phyloP scores from a whole-genome alignment of 2,888 invertebrate genomes.

The Drosophila suboccidentalis region DNA sequence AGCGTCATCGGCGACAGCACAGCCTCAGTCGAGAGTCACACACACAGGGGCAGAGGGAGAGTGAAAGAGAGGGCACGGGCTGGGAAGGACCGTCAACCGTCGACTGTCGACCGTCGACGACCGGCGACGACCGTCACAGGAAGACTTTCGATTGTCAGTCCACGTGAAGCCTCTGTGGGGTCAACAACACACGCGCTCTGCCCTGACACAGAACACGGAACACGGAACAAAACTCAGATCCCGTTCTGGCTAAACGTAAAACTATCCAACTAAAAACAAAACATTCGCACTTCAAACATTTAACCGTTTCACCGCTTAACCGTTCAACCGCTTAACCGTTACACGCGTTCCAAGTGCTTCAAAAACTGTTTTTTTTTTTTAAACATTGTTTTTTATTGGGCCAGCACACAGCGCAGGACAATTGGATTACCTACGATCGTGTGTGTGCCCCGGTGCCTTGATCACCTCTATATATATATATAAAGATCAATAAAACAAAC shows the following conservation, averaged over 20 bases:
- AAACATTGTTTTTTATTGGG: slow-evolving; percentile 25
- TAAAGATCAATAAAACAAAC: slow-evolving; percentile 3
- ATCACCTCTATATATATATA: slow-evolving; percentile 3
- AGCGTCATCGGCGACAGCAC: slow-evolving; percentile 51
- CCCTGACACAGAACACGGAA: slow-evolving; percentile 32
- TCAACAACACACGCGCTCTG: slow-evolving; percentile 83
- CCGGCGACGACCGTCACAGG: slow-evolving; percentile 76
- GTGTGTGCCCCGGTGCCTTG: slow-evolving; percentile 63
- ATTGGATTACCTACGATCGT: slow-evolving; percentile 78
- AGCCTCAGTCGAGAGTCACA: slow-evolving; percentile 46
- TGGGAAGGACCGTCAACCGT: slow-evolving; percentile 38
- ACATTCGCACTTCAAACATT: background rate
- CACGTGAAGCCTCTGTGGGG: slow-evolving; percentile 85
- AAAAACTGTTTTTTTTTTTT: slow-evolving; percentile 31
- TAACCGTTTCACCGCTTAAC: slow-evolving; percentile 17
- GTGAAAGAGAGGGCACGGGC: slow-evolving; percentile 25
- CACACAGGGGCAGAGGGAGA: slow-evolving; percentile 53
- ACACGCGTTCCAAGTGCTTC: slow-evolving; percentile 21
- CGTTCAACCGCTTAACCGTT: slow-evolving; percentile 23
- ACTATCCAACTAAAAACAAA: slow-evolving; percentile 10
- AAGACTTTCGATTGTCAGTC: slow-evolving; percentile 83
- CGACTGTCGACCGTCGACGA: slow-evolving; percentile 17
- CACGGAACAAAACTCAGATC: slow-evolving; percentile 43
- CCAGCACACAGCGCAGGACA: slow-evolving; percentile 68
- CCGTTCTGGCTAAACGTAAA: slow-evolving; percentile 44